Conservation (phyloP, 2,888 invertebrate species). For the Aricia artaxerxes region DNA sequence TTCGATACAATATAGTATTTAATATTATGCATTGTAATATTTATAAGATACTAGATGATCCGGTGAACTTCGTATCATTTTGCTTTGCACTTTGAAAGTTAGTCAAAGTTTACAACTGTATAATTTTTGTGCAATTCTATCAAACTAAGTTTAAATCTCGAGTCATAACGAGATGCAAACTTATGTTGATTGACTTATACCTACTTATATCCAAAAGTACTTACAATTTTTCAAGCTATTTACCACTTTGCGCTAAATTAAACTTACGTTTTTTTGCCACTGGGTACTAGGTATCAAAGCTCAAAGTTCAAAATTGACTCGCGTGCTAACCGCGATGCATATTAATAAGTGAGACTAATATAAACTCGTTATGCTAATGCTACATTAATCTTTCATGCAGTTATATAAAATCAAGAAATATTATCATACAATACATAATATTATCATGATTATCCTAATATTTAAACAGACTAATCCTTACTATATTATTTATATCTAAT, state of each 20-base stretch:
- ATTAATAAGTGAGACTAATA: not conserved
- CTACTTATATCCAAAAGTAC: not conserved
- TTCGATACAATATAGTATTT: not conserved
- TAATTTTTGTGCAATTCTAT: no score
- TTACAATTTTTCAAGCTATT: not conserved
- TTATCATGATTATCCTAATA: no score
- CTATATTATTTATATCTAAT: no score
- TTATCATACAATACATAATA: not conserved
- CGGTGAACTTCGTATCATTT: no score
- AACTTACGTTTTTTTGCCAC: not conserved
- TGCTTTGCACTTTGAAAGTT: no score
- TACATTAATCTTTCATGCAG: not conserved
- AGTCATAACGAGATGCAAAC: no score
- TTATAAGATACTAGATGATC: not conserved
- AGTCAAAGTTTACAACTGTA: no score
- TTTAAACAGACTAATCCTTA: no score
- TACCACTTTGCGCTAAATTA: not conserved
- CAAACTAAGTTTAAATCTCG: no score
- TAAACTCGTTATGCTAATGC: not conserved
- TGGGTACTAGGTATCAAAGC: not conserved
- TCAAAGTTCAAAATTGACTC: not conserved
- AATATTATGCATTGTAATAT: not conserved
- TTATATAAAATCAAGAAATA: not conserved
- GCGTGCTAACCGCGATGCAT: not conserved
- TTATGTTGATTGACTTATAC: no score